Evolutionary conservation across 2,888 invertebrate species (phyloP), one percentile per base, ranked within the genome.

Genomic region (Urechis unicinctus): DNA sequence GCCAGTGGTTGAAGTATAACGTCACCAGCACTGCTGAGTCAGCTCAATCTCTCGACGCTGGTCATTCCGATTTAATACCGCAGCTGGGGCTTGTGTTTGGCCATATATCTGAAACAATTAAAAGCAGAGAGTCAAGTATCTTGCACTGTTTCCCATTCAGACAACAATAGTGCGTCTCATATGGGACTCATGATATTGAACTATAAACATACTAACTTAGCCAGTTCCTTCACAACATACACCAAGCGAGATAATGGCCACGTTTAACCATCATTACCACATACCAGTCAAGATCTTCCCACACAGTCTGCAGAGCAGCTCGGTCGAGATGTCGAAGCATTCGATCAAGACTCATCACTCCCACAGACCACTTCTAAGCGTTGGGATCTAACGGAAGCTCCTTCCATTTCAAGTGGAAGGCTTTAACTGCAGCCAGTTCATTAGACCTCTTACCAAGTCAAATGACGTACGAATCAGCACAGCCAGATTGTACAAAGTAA

Each of bases 351-450:
- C 90, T 87, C 62, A 98, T 86, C 26, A 96, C 88, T 44, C 89
- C 89, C 5, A 98, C 98, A 36, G 92, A 91, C 98, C 98, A 98
- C 71, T 92, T 90, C 42, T 87, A 88, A 31, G 98, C 95, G 80
- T 98, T 98, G 17, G 86, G 82, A 78, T 97, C 97, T 68, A 96
- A 74, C 70, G 89, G 91, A 86, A 95, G 88, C 80, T 97, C 96
- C 72, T 93, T 90, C 79, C 88, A 97, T 79, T 97, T 94, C 70
- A 98, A 81, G 78, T 98, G 96, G 81, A 96, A 98, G 52, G 94
- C 97, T 76, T 88, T 88, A 71, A 98, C 94, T 95, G 80, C 36
- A 17, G 36, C 9, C n/a, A n/a, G n/a, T n/a, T n/a, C n/a, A n/a
- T n/a, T n/a, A n/a, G n/a, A n/a, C n/a, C n/a, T n/a, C n/a, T n/a